Evolutionary conservation across 2,113 vertebrate genomes (phyloP), one percentile per base, ranked within the genome.

Genomic region (Gymnorhina tibicen): DNA sequence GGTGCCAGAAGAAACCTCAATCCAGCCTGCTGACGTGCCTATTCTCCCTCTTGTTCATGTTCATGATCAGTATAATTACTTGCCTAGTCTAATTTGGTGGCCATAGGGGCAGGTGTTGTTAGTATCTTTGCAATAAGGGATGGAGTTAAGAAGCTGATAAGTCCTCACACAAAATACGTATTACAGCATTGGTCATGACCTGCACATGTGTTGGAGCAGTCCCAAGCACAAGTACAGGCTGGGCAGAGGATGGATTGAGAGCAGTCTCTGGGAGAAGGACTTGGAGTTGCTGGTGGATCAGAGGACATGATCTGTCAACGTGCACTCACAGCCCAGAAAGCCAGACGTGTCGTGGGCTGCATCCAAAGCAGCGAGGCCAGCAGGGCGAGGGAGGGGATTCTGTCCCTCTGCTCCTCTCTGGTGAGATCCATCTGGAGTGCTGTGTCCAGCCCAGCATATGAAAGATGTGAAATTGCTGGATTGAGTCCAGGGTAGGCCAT

Each of bases 401-500:
- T 89, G 24, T 28, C 30, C 8, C 53, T 75, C 46, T 44, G 41
- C n/a, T 46, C 11, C 6, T 10, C 39, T 44, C 28, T n/a, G 2
- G 24, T 26, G 26, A 41, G 28, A 67, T 39, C 10, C 13, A 30
- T 14, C 23, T 67, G 53, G 19, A 60, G 11, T 53, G 30, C 7
- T 60, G 13, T 37, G 19, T 59, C 69, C 60, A 59, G 19, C 11
- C 24, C 37, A 75, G 3, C 16, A 15, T 46, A 53, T 30, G 23
- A 74, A 60, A 30, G 39, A 30, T 13, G 6, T 30, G 5, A 50
- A 60, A 24, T 27, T 37, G 7, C 37, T 74, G 28, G 23, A 58
- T 64, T 0, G 0, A 52, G 28, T 52, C 28, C 39, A 46, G 11
- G 2, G 39, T 16, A 60, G 9, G 13, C 33, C 30, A 13, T 75